Percentiles rank a stretch among this genome's conserved stretches.
Conservation (phyloP, 2,113 vertebrate genomes). For the Antechinus flavipes region DNA sequence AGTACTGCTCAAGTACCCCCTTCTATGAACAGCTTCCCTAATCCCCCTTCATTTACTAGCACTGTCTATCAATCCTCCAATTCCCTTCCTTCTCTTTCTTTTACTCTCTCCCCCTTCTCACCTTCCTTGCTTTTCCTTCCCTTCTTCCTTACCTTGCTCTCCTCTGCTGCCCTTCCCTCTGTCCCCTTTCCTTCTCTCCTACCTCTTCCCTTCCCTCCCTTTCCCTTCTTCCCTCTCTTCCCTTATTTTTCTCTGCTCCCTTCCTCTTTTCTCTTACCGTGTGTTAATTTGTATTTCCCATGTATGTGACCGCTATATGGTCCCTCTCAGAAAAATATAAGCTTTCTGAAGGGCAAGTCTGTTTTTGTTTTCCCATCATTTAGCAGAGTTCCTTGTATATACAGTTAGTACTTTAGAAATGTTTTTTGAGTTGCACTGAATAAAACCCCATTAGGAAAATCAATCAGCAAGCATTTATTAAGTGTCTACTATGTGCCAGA, state of each 20-base stretch:
- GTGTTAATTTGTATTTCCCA: neutral
- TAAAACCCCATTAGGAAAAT: neutral
- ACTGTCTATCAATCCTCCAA: neutral
- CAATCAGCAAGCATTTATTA: neutral
- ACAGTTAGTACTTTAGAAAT: neutral
- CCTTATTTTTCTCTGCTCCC: too few species aligned
- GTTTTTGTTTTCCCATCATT: neutral
- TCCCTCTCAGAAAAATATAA: neutral
- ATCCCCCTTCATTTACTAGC: neutral
- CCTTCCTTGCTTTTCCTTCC: neutral
- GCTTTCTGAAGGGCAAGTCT: neutral
- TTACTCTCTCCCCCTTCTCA: too few species aligned
- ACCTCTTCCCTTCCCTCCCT: too few species aligned
- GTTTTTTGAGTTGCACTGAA: neutral
- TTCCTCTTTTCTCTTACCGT: neutral
- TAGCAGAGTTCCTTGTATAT: neutral
- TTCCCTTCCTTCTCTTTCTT: neutral
- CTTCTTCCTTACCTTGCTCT: neutral
- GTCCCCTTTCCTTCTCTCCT: too few species aligned
- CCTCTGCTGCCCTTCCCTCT: too few species aligned
- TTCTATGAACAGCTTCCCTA: neutral
- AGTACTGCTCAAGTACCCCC: neutral
- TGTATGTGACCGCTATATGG: neutral
- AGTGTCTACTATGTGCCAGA: neutral
- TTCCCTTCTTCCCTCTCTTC: neutral